Evolutionary conservation across 2,888 invertebrate species (phyloP), one percentile per base, ranked within the genome.

Genomic region (Eustalomyia histrio): DNA sequence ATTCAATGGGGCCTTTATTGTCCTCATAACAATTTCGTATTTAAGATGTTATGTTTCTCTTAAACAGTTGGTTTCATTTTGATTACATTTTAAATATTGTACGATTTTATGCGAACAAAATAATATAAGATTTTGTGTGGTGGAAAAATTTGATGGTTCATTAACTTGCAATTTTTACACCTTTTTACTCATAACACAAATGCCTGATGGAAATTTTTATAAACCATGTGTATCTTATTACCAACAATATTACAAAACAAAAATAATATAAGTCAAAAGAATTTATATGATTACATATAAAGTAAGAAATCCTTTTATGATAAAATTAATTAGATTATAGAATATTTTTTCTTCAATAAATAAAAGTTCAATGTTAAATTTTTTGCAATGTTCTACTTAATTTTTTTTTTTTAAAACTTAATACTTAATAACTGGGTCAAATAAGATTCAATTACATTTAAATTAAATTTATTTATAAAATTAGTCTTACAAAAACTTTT

Each of bases 141-240:
- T 17, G 8, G 16, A 17, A 35, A 35, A 7, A 10, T 43, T 64
- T 67, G 60, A 68, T 67, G 61, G 60, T 60, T 53, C 75, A 50
- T 68, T 68, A 63, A 63, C 57, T 73, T 57, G 39, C 39, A 79
- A 50, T 68, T 67, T 67, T 73, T 68, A 73, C 67, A 73, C 61
- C 61, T 52, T 73, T 60, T 73, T 68, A 68, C n/a, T 64, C 18
- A 50, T 64, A n/a, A 68, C 35, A 4, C n/a, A 14, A 18, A 18
- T 43, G 29, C 29, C 18, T 61, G 52, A 58, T 10, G 18, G 1
- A 61, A 55, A 12, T 63, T 69, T 29, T 76, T 57, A 63, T 57
- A 35, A 35, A 43, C 21, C 63, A 50, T 24, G 6, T 50, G 63
- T 50, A n/a, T 50, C n/a, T 18, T 24, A 50, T 50, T 50, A 16